Base-by-base conservation (phyloP, 92 coral and sea anemone species). In the Zoanthus sociatus region DNA sequence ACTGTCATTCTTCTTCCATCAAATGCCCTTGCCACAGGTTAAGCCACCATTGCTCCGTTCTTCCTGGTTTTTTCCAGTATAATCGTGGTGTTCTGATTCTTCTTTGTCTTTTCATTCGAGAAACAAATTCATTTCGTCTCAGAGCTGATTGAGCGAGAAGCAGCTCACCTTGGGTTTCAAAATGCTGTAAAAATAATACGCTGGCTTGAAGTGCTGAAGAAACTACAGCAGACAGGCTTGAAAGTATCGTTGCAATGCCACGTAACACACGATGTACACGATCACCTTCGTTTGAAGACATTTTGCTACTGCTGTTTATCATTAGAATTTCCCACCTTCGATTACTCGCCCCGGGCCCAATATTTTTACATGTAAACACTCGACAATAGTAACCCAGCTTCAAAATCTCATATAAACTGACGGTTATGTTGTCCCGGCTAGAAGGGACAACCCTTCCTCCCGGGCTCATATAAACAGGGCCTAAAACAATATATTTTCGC, bases 1-100 rank as follows among this genome's bases (percentile, higher is more conserved):
- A 4, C 30, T 31, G 10, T 77, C 87, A 82, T 66, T 82, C 87
- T 21, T 82, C 87, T 37, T 82, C 87, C 21, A 56, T 48, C 14
- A 71, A 44, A 33, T 12, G 50, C 2, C 51, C 76, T 12, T 71
- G 76, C 76, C 76, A 71, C 48, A 71, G 51, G 13, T 71, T 71
- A 7, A 71, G 14, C 76, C 76, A 71, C 76, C 48, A 71, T 17
- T 30, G 48, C 14, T 71, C 76, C 11, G 50, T 71, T 30, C 76
- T 16, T 7, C 76, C 76, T 71, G 76, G 76, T 31, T 71, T 71
- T 44, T 71, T 71, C 76, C 76, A 71, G 50, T 30, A 71, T 32
- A 44, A 47, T 71, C 76, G 14, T 3, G 51, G 76, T 20, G 32
- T 32, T 31, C 76, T 71, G 14, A 31, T 7, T 44, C 51, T 15